Evolutionary conservation across 2,797 vertebrate species (phyloP), one percentile per base, ranked within the genome.

Genomic region (Acrossocheilus wenchowensis): DNA sequence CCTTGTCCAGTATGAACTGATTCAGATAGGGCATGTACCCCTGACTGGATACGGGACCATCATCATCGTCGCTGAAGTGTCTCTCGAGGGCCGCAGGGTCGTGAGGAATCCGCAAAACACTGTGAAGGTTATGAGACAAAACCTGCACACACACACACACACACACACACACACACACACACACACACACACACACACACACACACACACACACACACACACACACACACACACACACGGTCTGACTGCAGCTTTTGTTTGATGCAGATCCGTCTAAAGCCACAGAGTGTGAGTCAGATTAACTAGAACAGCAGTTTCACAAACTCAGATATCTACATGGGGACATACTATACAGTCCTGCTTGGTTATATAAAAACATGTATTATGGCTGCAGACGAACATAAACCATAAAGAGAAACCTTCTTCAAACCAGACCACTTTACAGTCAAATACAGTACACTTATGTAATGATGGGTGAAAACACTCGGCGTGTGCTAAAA

Each of bases 11-110:
- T 89, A 97, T 97, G 93, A 96, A 97, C 89, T 94, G 97, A 88
- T 97, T 97, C 86, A 97, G 94, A 83, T 97, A 97, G 3, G 96
- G 96, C 97, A 97, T 97, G 92, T 97, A 97, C n/a, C 97, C 97
- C 89, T 97, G 97, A 90, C 96, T 97, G 89, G 97, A 97, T 78
- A 97, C 97, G 0, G 96, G 97, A 1, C 97, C 96, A 87, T 97
- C 96, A 5, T 97, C 96, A 57, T 97, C 96, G 0, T 97, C 97
- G 81, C 96, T 94, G 3, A 97, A 97, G 91, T 97, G 97, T 73
- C 96, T 96, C 88, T 97, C 97, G 86, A 97, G 93, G 77, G 96
- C 96, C 83, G 96, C 94, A 0, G 96, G 96, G 85, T 97, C 96
- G 0, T 97, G 97, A 12, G 95, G 95, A 83, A 97, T 96, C 6